Conservation (phyloP, 2,113 vertebrate genomes). For the Bambusicola thoracicus region DNA sequence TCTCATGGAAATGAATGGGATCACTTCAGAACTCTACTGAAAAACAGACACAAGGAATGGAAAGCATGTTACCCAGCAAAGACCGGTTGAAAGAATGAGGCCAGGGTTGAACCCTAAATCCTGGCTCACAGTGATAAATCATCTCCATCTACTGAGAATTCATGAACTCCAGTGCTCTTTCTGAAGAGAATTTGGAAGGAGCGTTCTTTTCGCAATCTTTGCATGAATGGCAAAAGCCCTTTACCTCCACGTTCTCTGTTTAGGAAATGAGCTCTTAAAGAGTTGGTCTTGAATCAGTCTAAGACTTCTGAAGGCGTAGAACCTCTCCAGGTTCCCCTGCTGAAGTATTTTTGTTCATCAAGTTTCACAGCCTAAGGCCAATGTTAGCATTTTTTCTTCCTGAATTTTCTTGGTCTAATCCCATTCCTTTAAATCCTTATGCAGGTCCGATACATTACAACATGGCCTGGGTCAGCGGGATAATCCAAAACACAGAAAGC, state of each 20-base stretch:
- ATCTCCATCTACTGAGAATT: neutral
- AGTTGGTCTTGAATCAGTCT: neutral
- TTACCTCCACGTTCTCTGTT: neutral
- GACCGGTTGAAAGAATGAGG: neutral
- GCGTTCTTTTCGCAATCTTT: neutral
- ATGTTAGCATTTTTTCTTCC: neutral
- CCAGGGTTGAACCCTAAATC: neutral
- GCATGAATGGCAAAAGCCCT: neutral
- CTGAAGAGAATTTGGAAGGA: neutral
- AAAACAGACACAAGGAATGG: neutral
- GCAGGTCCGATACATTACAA: neutral
- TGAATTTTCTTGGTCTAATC: neutral
- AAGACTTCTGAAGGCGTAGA: neutral
- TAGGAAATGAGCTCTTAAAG: neutral
- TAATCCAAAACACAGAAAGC: neutral
- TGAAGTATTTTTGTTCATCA: neutral
- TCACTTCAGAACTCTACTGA: neutral
- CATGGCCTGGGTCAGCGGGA: neutral
- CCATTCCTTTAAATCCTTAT: neutral
- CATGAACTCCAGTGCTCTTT: neutral
- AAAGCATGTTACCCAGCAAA: neutral
- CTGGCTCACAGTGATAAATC: fast-evolving
- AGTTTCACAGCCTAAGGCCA: neutral
- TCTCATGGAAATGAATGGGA: neutral
- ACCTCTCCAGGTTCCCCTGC: neutral